Evolutionary conservation across 2,888 invertebrate species (phyloP).

Genomic region (Neoaliturus tenellus): DNA sequence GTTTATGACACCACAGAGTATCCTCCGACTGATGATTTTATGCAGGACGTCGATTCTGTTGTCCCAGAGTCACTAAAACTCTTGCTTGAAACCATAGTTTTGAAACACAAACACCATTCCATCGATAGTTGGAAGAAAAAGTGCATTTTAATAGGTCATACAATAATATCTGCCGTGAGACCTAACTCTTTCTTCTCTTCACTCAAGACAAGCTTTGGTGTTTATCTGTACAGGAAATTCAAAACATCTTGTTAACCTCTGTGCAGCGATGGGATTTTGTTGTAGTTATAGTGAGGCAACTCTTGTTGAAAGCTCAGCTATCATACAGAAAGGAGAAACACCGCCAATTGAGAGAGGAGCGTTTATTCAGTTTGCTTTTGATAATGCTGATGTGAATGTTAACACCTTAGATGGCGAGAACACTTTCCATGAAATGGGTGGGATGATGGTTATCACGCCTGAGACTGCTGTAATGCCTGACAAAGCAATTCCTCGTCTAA

Average conservation of each 20-base stretch:
- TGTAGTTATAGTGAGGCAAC: slow-evolving; percentile 49
- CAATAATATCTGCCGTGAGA: slow-evolving; percentile 51
- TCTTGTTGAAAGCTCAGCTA: slow-evolving; percentile 32
- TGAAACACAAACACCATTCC: slow-evolving; percentile 27
- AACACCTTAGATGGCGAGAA: slow-evolving; percentile 63
- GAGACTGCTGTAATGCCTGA: slow-evolving; percentile 40
- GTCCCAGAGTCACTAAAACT: slow-evolving; percentile 52
- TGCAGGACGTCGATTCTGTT: background rate
- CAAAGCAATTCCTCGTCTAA: background rate
- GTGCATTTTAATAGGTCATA: slow-evolving; percentile 45
- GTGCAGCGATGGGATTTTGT: slow-evolving; percentile 40
- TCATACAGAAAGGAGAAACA: background rate
- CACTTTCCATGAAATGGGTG: slow-evolving; percentile 66
- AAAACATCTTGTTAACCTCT: slow-evolving; percentile 54
- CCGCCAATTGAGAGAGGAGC: background rate
- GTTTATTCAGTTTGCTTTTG: slow-evolving; percentile 62
- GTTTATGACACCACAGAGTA: background rate
- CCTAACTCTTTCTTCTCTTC: slow-evolving; percentile 57
- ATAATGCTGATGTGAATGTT: slow-evolving; percentile 64
- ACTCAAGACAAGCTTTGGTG: slow-evolving; percentile 41
- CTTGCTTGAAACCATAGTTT: slow-evolving; percentile 19
- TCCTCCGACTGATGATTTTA: slow-evolving; percentile 32
- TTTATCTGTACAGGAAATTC: slow-evolving; percentile 58
- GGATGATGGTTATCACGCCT: slow-evolving; percentile 62
- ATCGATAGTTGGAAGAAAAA: slow-evolving; percentile 44